A percentile compares a stretch with the other conserved stretches of the same genome.
These are phyloP conservation scores for Puntigrus tetrazona DNA, from an alignment of 2,113 vertebrate species.

Conservation along the genomic window DNA sequence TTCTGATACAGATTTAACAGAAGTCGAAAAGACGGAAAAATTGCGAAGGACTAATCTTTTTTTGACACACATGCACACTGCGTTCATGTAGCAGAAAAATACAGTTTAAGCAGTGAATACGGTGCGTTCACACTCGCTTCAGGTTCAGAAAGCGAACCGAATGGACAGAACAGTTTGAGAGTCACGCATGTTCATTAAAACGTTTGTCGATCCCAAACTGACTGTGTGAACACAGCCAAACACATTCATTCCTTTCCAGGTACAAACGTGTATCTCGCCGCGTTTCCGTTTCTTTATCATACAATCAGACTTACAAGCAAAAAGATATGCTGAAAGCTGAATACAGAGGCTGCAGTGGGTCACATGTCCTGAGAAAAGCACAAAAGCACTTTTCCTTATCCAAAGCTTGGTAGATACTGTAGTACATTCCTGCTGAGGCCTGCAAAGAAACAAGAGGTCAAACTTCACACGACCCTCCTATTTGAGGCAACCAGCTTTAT, in stretches of 20 bases:
- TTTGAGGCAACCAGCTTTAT: neutral
- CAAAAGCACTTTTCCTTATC: constrained; percentile 26
- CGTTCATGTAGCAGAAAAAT: neutral
- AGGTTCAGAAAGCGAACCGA: neutral
- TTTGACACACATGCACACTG: neutral
- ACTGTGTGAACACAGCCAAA: neutral
- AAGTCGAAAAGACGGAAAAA: neutral
- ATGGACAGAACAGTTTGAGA: neutral
- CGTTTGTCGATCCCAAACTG: neutral
- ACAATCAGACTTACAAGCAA: neutral
- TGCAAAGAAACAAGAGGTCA: constrained; percentile 24
- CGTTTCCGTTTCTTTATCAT: neutral
- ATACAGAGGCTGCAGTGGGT: neutral
- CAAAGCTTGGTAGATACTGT: neutral
- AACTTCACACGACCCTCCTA: neutral
- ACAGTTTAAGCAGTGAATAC: neutral
- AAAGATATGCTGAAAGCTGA: neutral
- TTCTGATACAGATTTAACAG: constrained; percentile 11
- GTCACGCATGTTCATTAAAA: neutral
- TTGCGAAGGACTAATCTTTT: neutral
- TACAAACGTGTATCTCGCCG: neutral
- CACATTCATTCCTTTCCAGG: neutral
- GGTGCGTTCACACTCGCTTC: neutral
- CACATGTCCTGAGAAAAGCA: neutral
- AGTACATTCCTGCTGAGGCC: neutral